Percentiles rank a stretch among this genome's conserved stretches.
Evolutionary conservation across 2,888 invertebrate species (phyloP).

Genomic region (Glaucopsyche alexis): DNA sequence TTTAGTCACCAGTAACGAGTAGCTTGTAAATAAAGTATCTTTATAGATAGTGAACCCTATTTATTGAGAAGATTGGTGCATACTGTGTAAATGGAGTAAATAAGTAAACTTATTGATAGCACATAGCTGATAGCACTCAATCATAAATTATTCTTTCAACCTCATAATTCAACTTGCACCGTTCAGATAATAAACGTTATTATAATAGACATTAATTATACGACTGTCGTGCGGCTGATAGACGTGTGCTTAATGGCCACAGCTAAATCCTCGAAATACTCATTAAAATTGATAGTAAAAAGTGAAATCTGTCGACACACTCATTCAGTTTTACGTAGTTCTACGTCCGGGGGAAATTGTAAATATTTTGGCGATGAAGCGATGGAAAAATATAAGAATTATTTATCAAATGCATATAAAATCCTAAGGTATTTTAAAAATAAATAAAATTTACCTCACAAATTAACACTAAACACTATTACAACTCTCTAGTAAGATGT

Average conservation of each 20-base stretch:
- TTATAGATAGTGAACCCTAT: too few species aligned
- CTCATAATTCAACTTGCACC: conserved; percentile 23
- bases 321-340: conserved; percentile 1
- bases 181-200: conserved; percentile 21
- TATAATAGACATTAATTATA: conserved; percentile 19
- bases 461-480: not conserved
- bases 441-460: not conserved
- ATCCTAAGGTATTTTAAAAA: not conserved
- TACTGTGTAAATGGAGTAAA: not conserved
- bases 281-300: conserved; percentile 26
- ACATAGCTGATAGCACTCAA: not conserved
- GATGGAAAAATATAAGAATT: not conserved
- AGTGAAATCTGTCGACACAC: conserved; percentile 18
- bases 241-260: conserved; percentile 5
- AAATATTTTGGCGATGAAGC: not conserved
- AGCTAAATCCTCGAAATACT: not conserved
- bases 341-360: not conserved
- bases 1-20: too few species aligned
- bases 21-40: too few species aligned
- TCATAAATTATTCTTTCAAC: conserved; percentile 25
- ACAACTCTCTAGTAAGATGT: conserved; percentile 1
- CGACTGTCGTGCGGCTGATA: conserved; percentile 24
- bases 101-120: not conserved
- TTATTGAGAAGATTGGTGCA: too few species aligned
- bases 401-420: too few species aligned